phyloP scores from a whole-genome alignment of 1,140 invertebrate genomes.

The Leptinotarsa defecta region DNA sequence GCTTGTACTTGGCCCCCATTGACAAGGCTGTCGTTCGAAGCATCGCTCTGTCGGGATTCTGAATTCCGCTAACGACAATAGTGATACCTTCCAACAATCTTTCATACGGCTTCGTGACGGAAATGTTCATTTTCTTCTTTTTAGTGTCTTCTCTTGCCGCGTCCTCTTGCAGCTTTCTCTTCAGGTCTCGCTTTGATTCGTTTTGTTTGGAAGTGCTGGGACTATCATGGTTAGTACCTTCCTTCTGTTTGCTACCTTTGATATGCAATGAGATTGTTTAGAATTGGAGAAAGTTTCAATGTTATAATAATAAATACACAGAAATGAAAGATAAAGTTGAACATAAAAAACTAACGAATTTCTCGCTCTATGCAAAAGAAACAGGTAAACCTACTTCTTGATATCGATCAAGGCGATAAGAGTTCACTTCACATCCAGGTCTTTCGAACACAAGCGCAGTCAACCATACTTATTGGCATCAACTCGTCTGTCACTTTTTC shows the following conservation, averaged over 20 bases:
- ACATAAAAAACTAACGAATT: too few species aligned
- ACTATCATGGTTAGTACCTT: neutral
- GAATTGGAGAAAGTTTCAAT: too few species aligned
- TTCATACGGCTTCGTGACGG: constrained; percentile 59
- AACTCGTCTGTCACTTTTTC: too few species aligned
- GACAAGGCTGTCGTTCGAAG: constrained; percentile 71
- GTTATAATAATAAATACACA: too few species aligned
- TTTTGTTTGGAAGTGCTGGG: constrained; percentile 28
- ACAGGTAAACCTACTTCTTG: too few species aligned
- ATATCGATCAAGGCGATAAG: too few species aligned
- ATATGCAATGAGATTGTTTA: too few species aligned
- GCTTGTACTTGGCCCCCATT: constrained; percentile 80
- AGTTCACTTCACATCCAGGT: too few species aligned
- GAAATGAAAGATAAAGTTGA: too few species aligned
- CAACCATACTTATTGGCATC: too few species aligned
- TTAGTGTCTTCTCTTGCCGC: constrained; percentile 12
- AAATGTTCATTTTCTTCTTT: constrained; percentile 31
- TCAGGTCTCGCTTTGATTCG: constrained; percentile 17
- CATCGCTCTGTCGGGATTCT: constrained; percentile 75
- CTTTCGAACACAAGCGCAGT: too few species aligned
- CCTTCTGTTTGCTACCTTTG: neutral
- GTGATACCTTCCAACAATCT: constrained; percentile 69
- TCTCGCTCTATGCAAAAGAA: too few species aligned
- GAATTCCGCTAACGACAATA: constrained; percentile 83
- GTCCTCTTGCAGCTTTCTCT: constrained; percentile 1